These are phyloP conservation scores for Xiphophorus maculatus DNA, from an alignment of 2,113 vertebrate species.

Conservation along the genomic window DNA sequence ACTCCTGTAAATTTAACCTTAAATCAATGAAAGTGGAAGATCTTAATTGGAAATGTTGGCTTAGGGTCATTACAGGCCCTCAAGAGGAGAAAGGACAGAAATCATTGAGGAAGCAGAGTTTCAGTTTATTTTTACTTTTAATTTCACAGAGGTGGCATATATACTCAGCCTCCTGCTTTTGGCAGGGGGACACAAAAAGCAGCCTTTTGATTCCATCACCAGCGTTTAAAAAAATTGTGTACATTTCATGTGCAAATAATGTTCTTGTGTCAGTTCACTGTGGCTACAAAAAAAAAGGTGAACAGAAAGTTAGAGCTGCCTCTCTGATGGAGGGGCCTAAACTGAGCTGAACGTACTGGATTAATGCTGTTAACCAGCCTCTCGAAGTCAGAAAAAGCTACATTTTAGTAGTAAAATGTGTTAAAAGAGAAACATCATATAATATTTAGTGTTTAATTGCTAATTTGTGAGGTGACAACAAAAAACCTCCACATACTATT, in stretches of 20 bases:
- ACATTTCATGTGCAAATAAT: not conserved
- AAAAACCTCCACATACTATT: not conserved
- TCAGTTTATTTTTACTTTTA: not conserved
- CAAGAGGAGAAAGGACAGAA: not conserved
- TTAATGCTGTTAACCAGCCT: not conserved
- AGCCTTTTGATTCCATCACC: not conserved
- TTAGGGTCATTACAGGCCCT: slow-evolving; percentile 10
- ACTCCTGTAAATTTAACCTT: not conserved
- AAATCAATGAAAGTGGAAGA: slow-evolving; percentile 15
- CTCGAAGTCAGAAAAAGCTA: not conserved
- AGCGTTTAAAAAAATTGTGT: not conserved
- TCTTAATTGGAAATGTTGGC: slow-evolving; percentile 6
- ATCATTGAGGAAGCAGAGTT: not conserved
- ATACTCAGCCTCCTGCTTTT: not conserved
- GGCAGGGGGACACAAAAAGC: not conserved
- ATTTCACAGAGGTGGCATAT: not conserved
- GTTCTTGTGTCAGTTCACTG: not conserved
- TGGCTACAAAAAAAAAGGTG: not conserved
- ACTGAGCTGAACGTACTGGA: not conserved
- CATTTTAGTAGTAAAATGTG: no score
- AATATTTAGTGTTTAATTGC: not conserved
- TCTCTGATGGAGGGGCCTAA: not conserved
- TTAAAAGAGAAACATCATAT: no score
- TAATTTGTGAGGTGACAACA: not conserved
- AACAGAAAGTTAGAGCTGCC: not conserved